Percentiles rank a stretch among this genome's conserved stretches.
Evolutionary conservation across 2,113 vertebrate species (phyloP).

Genomic region (mouse (Mus musculus)): DNA sequence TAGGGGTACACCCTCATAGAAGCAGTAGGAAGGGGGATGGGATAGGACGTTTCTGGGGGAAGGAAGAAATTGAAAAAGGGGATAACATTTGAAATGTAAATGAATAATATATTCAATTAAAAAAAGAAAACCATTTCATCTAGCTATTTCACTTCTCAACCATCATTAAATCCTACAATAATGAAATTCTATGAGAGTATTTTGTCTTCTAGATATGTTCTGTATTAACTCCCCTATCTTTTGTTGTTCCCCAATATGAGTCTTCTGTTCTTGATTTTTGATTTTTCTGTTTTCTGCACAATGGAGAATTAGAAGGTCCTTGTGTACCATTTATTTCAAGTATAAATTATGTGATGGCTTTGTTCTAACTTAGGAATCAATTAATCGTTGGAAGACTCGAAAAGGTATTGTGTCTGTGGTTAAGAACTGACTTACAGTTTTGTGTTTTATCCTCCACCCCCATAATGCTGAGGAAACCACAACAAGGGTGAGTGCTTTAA

Average conservation of each 20-base stretch:
- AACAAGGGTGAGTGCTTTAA: neutral
- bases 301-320: neutral
- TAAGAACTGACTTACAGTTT: neutral
- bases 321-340: neutral
- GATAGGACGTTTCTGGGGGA: no score
- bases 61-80: no score
- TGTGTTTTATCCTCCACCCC: neutral
- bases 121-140: neutral
- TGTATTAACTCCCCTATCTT: neutral
- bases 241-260: fast-evolving
- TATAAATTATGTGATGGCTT: neutral
- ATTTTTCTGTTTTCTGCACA: neutral
- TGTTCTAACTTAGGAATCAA: neutral
- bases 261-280: neutral
- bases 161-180: neutral
- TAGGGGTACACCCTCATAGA: no score
- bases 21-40: no score
- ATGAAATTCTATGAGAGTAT: neutral
- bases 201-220: neutral
- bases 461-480: neutral
- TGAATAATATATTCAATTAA: no score
- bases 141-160: neutral
- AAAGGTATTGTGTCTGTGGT: neutral
- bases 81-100: no score
- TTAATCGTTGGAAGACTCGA: neutral